These are phyloP conservation scores for Oophaga pumilio DNA, from an alignment of 2,113 vertebrate species.

Conservation along the genomic window DNA sequence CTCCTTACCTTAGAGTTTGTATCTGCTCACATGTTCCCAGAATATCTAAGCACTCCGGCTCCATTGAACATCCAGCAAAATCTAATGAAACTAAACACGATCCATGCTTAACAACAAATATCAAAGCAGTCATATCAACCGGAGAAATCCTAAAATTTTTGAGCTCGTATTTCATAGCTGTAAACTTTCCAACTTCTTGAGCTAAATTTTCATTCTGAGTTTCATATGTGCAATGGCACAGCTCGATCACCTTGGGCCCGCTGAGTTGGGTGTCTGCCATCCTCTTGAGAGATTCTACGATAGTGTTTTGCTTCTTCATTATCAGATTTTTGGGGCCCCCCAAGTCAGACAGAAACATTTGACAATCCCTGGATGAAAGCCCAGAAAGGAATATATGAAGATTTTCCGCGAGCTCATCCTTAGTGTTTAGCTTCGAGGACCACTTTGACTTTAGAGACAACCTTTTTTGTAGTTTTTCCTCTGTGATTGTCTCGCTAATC, in stretches of 20 bases:
- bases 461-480: conserved; percentile 68
- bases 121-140: conserved; percentile 78
- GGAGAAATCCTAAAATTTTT: conserved; percentile 80
- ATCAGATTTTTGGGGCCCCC: conserved; percentile 67
- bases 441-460: conserved; percentile 85
- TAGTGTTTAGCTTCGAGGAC: conserved; percentile 76
- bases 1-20: conserved; percentile 71
- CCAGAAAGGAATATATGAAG: conserved; percentile 84
- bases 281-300: conserved; percentile 71
- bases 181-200: conserved; percentile 63
- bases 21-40: conserved; percentile 76
- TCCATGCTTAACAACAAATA: conserved; percentile 73
- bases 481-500: conserved; percentile 72
- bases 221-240: conserved; percentile 84
- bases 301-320: conserved; percentile 68
- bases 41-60: conserved; percentile 75
- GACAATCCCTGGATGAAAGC: conserved; percentile 75
- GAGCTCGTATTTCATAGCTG: conserved; percentile 74
- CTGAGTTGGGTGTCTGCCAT: conserved; percentile 75
- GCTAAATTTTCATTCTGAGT: conserved; percentile 75
- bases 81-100: conserved; percentile 69
- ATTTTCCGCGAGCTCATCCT: conserved; percentile 73
- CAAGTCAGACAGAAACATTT: conserved; percentile 70
- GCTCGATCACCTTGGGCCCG: conserved; percentile 84
- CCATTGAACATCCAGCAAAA: conserved; percentile 84